Evolutionary conservation across 2,113 vertebrate species (phyloP), one percentile per base, ranked within the genome.

Genomic region (Lepus europaeus): DNA sequence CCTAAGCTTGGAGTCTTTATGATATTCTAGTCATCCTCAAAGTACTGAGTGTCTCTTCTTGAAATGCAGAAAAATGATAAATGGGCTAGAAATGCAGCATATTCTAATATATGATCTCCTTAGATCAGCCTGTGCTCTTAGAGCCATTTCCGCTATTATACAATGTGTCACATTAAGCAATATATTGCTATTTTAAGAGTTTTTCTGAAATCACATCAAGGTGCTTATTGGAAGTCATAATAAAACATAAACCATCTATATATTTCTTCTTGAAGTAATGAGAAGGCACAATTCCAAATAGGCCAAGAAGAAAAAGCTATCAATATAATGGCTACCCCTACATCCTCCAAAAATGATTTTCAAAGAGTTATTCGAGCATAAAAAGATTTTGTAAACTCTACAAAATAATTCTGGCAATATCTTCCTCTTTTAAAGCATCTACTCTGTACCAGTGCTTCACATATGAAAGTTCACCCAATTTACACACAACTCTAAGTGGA

Each of bases 191-290:
- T 90, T 85, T 51, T 25, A 88, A 90, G 91, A 94, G 70, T 64
- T 87, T 91, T 85, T 85, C 73, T 93, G 49, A 93, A 97, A 90
- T 80, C 29, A 81, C 70, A 33, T 93, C 81, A 92, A 86, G 16
- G 14, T 90, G 1, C 39, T 59, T 93, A 93, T 31, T 94, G 77
- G 81, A 93, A 90, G 59, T 86, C 39, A 64, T 53, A 78, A 96
- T 87, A 80, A 89, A 89, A 81, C 25, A 73, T 11, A 66, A 9
- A 86, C 22, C 10, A 70, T 72, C 39, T 19, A 63, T 49, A 2
- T 83, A 39, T 78, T 84, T 95, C 51, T 94, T 84, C 72, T 95
- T 86, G 59, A 89, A 78, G 87, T 81, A 87, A 92, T 70, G 49
- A 95, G 69, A 88, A 90, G 64, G 51, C 45, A 39, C 45, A 72